Percentiles rank a stretch among this genome's conserved stretches.
phyloP scores from a whole-genome alignment of 2,888 invertebrate species.

The Eupelmus urozonus region DNA sequence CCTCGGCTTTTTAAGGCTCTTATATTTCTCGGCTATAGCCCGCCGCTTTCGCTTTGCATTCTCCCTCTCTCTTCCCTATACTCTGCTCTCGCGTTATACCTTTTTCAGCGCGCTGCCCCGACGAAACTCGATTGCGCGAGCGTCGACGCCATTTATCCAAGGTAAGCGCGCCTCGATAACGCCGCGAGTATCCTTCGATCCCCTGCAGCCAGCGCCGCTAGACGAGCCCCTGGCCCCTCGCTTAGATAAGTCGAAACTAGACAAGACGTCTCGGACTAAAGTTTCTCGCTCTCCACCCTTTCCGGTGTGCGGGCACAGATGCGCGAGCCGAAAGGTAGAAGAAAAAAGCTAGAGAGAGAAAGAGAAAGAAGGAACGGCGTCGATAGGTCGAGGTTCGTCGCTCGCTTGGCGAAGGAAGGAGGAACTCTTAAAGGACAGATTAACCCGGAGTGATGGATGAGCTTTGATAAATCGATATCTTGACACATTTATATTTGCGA shows the following conservation, averaged over 20 bases:
- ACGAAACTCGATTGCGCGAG: too few relatives aligned
- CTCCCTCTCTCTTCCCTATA: too few relatives aligned
- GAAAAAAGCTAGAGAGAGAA: too few relatives aligned
- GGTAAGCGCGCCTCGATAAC: too few relatives aligned
- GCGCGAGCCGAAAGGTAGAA: background rate
- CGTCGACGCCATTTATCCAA: too few relatives aligned
- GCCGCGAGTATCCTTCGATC: constrained; percentile 3
- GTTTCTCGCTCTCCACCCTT: background rate
- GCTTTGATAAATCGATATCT: constrained; percentile 50
- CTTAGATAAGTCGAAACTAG: constrained; percentile 43
- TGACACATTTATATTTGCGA: constrained; percentile 32
- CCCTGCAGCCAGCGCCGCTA: too few relatives aligned
- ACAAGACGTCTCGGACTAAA: constrained; percentile 32
- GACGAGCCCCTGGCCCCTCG: too few relatives aligned
- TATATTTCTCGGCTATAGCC: background rate
- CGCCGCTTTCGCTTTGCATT: background rate
- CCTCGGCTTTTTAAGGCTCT: constrained; percentile 30
- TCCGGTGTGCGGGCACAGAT: background rate
- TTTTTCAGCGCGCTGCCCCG: too few relatives aligned
- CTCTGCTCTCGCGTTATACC: too few relatives aligned
- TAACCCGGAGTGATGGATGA: constrained; percentile 49
- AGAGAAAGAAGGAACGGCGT: background rate
- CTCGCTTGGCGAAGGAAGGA: constrained; percentile 10
- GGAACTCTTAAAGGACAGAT: constrained; percentile 47
- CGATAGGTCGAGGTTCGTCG: background rate